Percentiles rank a stretch among this genome's conserved stretches.
phyloP scores from a whole-genome alignment of 2,113 vertebrate species.

The Tamias sibiricus region DNA sequence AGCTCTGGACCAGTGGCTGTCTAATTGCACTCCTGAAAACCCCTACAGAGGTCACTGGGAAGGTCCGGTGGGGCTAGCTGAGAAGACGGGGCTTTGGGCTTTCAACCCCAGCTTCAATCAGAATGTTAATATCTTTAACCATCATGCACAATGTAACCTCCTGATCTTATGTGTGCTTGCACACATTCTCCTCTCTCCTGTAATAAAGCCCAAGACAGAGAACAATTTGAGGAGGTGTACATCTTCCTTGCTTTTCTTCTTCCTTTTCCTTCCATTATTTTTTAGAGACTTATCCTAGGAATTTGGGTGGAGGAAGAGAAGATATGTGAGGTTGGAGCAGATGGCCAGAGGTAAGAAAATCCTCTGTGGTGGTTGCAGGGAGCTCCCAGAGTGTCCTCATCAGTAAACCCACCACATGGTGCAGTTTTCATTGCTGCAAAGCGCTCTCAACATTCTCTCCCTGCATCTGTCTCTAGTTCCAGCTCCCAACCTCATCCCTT shows the following conservation, averaged over 20 bases:
- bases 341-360: slow-evolving; percentile 51
- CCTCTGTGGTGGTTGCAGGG: neutral
- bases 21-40: no score
- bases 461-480: slow-evolving; percentile 52
- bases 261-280: neutral
- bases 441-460: neutral
- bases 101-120: neutral
- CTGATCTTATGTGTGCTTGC: neutral
- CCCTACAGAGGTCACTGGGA: neutral
- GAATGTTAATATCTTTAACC: neutral
- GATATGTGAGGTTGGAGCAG: slow-evolving; percentile 12
- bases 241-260: neutral
- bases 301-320: neutral
- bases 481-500: neutral
- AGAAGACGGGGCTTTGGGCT: neutral
- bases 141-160: neutral
- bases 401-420: slow-evolving; percentile 6
- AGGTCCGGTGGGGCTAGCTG: neutral
- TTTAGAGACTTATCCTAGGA: neutral
- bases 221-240: neutral
- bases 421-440: neutral
- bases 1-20: neutral
- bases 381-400: neutral
- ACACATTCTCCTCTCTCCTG: neutral
- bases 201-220: neutral